phyloP scores from a whole-genome alignment of 2,797 vertebrate genomes.

The Emys orbicularis region DNA sequence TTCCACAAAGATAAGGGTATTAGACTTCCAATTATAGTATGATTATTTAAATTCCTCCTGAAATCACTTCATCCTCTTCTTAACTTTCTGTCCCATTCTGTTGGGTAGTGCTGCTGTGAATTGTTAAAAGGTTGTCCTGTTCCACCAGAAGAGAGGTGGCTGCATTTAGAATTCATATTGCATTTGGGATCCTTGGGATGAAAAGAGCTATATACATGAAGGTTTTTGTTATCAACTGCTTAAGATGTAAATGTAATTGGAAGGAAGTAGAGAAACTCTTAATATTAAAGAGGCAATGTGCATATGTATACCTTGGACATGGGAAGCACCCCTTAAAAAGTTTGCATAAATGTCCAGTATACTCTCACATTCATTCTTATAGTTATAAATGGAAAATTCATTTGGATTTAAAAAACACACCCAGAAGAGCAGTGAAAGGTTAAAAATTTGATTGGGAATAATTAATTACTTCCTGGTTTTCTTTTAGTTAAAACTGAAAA shows the following conservation, averaged over 20 bases:
- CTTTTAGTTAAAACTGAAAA: constrained; percentile 17
- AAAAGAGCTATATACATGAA: background rate
- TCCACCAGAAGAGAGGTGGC: background rate
- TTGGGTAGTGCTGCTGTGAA: fast-evolving
- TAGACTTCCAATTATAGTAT: background rate
- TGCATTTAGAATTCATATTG: background rate
- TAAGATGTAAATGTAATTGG: constrained; percentile 5
- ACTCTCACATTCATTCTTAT: background rate
- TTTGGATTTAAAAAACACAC: background rate
- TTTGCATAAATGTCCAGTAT: background rate
- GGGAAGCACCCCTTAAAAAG: background rate
- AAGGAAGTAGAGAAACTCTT: background rate
- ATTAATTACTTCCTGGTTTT: background rate
- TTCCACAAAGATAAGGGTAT: background rate
- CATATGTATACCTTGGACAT: background rate
- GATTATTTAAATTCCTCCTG: constrained; percentile 33
- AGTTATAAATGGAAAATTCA: background rate
- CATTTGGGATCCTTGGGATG: background rate
- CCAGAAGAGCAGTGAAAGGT: background rate
- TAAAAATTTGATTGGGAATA: background rate
- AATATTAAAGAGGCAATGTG: background rate
- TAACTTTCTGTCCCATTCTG: background rate
- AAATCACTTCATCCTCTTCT: constrained; percentile 13
- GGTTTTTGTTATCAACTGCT: background rate
- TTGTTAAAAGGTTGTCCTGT: background rate